Conservation (phyloP, 2,888 invertebrate species). For the Himalopsyche anomala region DNA sequence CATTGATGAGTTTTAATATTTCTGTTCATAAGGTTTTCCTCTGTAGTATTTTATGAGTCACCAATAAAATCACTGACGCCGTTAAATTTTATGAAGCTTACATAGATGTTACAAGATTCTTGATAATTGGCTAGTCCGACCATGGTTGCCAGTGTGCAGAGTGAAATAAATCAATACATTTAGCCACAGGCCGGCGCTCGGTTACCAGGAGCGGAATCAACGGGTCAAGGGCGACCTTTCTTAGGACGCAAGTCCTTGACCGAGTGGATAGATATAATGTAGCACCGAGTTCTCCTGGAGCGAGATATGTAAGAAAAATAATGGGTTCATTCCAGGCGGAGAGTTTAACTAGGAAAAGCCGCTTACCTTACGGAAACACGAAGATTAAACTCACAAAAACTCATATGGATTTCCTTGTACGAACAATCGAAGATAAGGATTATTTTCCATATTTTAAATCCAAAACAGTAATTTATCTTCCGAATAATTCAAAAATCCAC, state of each 20-base stretch:
- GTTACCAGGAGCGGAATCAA: conserved; percentile 10
- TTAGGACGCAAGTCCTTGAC: conserved; percentile 14
- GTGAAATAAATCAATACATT: conserved; percentile 1
- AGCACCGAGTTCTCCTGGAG: neutral
- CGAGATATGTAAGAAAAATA: neutral
- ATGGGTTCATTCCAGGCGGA: neutral
- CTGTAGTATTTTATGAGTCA: too few relatives aligned
- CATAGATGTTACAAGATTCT: neutral
- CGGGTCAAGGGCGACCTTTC: conserved; percentile 29
- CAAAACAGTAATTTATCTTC: too few relatives aligned
- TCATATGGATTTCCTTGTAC: too few relatives aligned
- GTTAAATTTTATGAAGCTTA: too few relatives aligned
- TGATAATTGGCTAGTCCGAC: neutral
- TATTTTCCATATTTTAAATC: too few relatives aligned
- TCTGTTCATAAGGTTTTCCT: too few relatives aligned
- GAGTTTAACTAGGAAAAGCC: neutral
- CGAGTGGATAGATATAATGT: conserved; percentile 3
- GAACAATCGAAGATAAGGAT: too few relatives aligned
- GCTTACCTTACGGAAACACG: neutral
- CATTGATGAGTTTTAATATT: too few relatives aligned
- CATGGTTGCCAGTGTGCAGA: neutral
- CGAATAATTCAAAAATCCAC: too few relatives aligned
- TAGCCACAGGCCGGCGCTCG: neutral
- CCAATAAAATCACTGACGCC: too few relatives aligned
- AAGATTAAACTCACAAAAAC: too few relatives aligned